Evolutionary conservation across 2,888 invertebrate genomes (phyloP).

Genomic region (Leptopilina syphax): DNA sequence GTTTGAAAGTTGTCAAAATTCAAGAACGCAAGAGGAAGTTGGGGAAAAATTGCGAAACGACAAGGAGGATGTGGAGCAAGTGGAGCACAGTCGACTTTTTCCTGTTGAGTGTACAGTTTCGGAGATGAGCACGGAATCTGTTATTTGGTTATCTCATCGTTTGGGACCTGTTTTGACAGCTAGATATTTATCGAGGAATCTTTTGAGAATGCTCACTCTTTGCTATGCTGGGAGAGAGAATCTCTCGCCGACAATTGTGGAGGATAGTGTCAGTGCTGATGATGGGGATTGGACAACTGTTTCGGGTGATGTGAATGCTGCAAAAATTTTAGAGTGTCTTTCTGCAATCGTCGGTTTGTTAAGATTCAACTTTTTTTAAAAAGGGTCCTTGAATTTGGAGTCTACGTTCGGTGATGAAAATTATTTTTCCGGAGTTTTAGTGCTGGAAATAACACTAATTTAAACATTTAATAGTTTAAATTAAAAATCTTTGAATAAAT

Average conservation of each 20-base stretch:
- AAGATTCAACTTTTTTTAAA: too few relatives aligned
- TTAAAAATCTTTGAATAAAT: too few relatives aligned
- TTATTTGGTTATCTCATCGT: conserved; percentile 95
- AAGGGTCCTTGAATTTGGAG: too few relatives aligned
- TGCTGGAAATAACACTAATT: too few relatives aligned
- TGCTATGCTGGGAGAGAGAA: conserved; percentile 94
- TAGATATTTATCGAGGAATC: conserved; percentile 91
- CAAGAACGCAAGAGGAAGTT: conserved; percentile 26
- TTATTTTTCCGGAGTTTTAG: too few relatives aligned
- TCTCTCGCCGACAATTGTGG: conserved; percentile 77
- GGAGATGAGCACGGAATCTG: conserved; percentile 91
- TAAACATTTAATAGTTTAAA: too few relatives aligned
- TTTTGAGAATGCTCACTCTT: conserved; percentile 94
- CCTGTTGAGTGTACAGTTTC: conserved; percentile 81
- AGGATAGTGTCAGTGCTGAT: conserved; percentile 77
- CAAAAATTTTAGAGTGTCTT: conserved; percentile 93
- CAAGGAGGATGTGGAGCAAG: conserved; percentile 48
- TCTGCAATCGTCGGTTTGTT: conserved; percentile 83
- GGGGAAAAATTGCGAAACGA: conserved; percentile 51
- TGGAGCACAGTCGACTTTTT: conserved; percentile 51
- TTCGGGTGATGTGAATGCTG: conserved; percentile 88
- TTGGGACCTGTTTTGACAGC: conserved; percentile 96
- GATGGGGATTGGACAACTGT: conserved; percentile 83
- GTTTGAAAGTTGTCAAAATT: not conserved
- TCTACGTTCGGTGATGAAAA: too few relatives aligned